phyloP scores from a whole-genome alignment of 2,888 invertebrate species.

The Gymnosoma rotundatum region DNA sequence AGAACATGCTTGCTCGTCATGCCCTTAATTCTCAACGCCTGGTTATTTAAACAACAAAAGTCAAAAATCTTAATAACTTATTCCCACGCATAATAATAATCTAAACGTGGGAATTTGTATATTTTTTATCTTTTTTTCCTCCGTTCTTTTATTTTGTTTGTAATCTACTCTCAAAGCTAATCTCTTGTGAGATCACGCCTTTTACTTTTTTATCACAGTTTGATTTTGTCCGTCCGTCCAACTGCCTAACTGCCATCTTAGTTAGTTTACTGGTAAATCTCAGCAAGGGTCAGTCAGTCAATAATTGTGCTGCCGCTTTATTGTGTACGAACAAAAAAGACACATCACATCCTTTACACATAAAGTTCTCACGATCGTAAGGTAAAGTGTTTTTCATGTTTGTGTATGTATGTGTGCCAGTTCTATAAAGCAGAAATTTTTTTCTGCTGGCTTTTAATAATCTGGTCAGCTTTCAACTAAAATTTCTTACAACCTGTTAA shows the following conservation, averaged over 20 bases:
- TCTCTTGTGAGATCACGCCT: conserved; percentile 67
- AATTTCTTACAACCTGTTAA: conserved; percentile 59
- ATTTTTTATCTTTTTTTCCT: conserved; percentile 6
- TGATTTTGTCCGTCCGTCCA: neutral
- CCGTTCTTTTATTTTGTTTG: neutral
- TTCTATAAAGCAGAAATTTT: neutral
- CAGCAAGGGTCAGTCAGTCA: conserved; percentile 44
- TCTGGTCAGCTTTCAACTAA: conserved; percentile 20
- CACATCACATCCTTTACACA: conserved; percentile 37
- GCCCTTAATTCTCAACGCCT: conserved; percentile 56
- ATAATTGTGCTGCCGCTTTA: neutral
- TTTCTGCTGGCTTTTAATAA: conserved; percentile 13
- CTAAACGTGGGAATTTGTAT: conserved; percentile 61
- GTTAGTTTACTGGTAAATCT: conserved; percentile 43
- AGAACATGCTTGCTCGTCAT: neutral
- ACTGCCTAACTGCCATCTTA: neutral
- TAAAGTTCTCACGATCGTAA: conserved; percentile 62
- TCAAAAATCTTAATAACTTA: conserved; percentile 55
- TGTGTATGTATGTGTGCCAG: neutral
- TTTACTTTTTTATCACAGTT: conserved; percentile 35
- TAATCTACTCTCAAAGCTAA: conserved; percentile 50
- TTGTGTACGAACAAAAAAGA: neutral
- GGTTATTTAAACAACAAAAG: conserved; percentile 52
- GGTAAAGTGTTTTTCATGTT: conserved; percentile 49
- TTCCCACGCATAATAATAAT: conserved; percentile 68